Evolutionary conservation across 2,113 vertebrate species (phyloP), one percentile per base, ranked within the genome.

Genomic region (Myocastor coypus): DNA sequence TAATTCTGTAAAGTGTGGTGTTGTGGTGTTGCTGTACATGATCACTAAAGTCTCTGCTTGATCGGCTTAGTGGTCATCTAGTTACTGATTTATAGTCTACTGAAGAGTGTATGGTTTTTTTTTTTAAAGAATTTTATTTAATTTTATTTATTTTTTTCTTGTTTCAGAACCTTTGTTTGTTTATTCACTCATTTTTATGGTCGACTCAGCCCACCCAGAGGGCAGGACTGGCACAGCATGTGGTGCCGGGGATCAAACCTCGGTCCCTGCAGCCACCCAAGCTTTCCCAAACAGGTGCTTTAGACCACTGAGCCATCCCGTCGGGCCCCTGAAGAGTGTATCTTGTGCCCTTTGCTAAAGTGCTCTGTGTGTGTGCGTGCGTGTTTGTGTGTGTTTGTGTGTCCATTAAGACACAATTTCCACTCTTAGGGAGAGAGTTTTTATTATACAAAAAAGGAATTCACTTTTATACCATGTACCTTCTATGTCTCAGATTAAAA

Each of bases 401-500:
- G 20, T n/a, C 0, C n/a, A 26, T 20, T 75, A 34, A 82, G n/a
- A 50, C 37, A 85, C 22, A 85, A 42, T 97, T 96, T 92, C 22
- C 91, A 57, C 46, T 68, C 40, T 90, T 2, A 89, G 30, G 55
- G 12, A 82, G 32, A 28, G 0, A 73, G 37, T 30, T 81, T 92
- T 87, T 82, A 90, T 77, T 77, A 55, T 10, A 34, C n/a, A 69
- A n/a, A 69, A 69, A 69, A n/a, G 1, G 24, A 93, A 93, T 96
- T 85, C 26, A 8, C 78, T 68, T 95, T 88, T 82, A 88, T 68
- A 50, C 34, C 4, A 28, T 22, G 26, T 26, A 77, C 17, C 42
- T 94, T 83, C 75, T 86, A 28, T 73, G 30, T 95, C 55, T 96
- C 81, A 87, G 83, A 69, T 82, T 77, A 68, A 92, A 92, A 96